These are phyloP conservation scores for Anas platyrhynchos DNA, from an alignment of 2,113 vertebrate genomes.

Conservation along the genomic window DNA sequence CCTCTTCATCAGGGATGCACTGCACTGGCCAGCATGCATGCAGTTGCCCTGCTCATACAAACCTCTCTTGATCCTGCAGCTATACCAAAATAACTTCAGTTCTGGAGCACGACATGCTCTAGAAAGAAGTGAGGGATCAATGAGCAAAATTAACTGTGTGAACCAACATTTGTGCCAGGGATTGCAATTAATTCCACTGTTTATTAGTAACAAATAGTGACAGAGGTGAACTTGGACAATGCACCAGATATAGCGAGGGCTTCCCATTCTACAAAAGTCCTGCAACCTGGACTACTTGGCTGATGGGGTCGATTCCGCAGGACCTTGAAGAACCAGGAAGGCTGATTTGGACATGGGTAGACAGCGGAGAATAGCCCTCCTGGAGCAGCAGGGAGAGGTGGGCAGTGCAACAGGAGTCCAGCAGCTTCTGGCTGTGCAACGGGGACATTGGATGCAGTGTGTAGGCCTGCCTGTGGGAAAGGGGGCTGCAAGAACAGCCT, in stretches of 20 bases:
- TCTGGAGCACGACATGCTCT: neutral
- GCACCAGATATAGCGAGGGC: neutral
- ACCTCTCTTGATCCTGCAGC: neutral
- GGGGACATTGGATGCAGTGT: accelerated
- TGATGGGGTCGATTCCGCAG: neutral
- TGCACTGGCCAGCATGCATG: neutral
- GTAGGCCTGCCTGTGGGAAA: neutral
- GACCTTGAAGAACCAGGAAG: neutral
- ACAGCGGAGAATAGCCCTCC: neutral
- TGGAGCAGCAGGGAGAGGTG: neutral
- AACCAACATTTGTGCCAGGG: neutral
- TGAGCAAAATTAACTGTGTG: neutral
- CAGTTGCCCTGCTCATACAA: neutral
- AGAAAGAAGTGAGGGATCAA: neutral
- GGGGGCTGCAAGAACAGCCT: neutral
- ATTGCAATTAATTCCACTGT: neutral
- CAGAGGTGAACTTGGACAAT: neutral
- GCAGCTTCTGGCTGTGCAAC: neutral
- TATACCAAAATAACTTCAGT: neutral
- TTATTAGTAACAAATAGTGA: neutral
- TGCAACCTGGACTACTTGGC: too few species aligned
- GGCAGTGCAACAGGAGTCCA: neutral
- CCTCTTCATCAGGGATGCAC: neutral
- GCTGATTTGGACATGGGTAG: neutral
- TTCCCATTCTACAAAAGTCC: neutral